A percentile compares a stretch with the other conserved stretches of the same genome.
Conservation (phyloP, 2,888 invertebrate genomes). For the Hydrotaea diabolus region DNA sequence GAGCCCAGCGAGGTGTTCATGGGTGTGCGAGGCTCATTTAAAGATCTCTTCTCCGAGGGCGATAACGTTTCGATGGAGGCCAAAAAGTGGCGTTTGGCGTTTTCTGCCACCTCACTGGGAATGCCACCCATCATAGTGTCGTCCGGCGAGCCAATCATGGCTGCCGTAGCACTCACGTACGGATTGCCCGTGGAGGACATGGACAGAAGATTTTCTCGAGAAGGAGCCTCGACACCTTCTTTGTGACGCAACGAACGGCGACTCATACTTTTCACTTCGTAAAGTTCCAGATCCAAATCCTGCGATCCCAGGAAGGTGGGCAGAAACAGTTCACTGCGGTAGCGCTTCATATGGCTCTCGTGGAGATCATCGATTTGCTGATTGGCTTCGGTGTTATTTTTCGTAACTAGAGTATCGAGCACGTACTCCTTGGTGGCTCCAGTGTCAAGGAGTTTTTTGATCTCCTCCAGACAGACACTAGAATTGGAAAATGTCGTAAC, state of each 20-base stretch:
- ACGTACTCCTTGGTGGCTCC: constrained; percentile 82
- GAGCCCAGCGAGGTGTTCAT: constrained; percentile 70
- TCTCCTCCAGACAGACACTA: constrained; percentile 81
- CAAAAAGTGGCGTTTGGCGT: constrained; percentile 74
- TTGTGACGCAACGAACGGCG: constrained; percentile 78
- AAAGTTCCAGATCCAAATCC: constrained; percentile 76
- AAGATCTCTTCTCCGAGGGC: constrained; percentile 78
- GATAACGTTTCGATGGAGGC: constrained; percentile 80
- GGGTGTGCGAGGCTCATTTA: constrained; percentile 61
- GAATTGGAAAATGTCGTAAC: constrained; percentile 81
- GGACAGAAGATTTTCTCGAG: constrained; percentile 78
- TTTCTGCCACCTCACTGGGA: constrained; percentile 68
- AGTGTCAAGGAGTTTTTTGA: constrained; percentile 86
- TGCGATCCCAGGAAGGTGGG: constrained; percentile 78
- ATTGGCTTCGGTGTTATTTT: constrained; percentile 80
- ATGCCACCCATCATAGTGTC: constrained; percentile 75
- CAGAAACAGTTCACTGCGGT: constrained; percentile 79
- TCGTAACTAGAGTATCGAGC: constrained; percentile 79
- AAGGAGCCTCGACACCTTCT: constrained; percentile 76
- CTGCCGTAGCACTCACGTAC: constrained; percentile 67
- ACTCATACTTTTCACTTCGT: constrained; percentile 77
- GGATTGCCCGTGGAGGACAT: constrained; percentile 76
- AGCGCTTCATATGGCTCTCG: constrained; percentile 75
- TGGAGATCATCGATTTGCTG: constrained; percentile 79
- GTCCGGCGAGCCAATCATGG: constrained; percentile 74